Base-by-base conservation (phyloP, 2,888 invertebrate genomes). In the Drosophila histrio region DNA sequence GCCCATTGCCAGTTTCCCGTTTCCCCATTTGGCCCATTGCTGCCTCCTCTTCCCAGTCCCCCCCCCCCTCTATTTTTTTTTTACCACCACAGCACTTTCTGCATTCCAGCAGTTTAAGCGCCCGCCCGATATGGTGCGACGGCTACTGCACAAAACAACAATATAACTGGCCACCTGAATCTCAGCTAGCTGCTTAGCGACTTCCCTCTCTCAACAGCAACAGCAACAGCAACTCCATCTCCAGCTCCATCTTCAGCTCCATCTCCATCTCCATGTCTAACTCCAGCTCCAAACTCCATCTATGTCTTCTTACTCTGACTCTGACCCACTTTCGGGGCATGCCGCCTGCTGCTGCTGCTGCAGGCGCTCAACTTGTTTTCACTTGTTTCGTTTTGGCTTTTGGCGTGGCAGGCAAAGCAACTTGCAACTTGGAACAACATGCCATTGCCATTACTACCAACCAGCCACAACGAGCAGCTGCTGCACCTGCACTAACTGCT, bases 281-380 rank as follows among this genome's bases (percentile, higher is more conserved):
- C 8, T 26, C 11, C 7, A 36, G 3, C 39, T 39, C n/a, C 19
- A 38, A 32, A 65, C 77, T 65, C 71, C 34, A 36, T 36, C 38
- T 52, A 21, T 26, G 50, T 52, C 50, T 50, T 80, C 72, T 62
- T 38, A 4, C 34, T 38, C 69, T 63, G 69, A 63, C 71, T 73
- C 52, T 85, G 87, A 87, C 87, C 87, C 78, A 87, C 87, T 87
- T 88, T 85, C 71, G 57, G 72, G 67, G 67, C 67, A 68, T 52
- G 65, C 66, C 61, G 62, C 59, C 43, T 64, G 61, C 64, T 72
- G 60, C 72, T 72, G 72, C 43, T 64, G 61, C 64, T 72, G 60
- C 72, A 75, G 72, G 69, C 65, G 74, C 67, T 78, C 70, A 79
- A 87, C 79, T 87, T 87, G 87, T 87, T 85, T 77, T 84, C 81